A percentile compares a stretch with the other conserved stretches of the same genome.
Evolutionary conservation across 2,888 invertebrate species (phyloP).

Genomic region (Omphaloscelis lunosa): DNA sequence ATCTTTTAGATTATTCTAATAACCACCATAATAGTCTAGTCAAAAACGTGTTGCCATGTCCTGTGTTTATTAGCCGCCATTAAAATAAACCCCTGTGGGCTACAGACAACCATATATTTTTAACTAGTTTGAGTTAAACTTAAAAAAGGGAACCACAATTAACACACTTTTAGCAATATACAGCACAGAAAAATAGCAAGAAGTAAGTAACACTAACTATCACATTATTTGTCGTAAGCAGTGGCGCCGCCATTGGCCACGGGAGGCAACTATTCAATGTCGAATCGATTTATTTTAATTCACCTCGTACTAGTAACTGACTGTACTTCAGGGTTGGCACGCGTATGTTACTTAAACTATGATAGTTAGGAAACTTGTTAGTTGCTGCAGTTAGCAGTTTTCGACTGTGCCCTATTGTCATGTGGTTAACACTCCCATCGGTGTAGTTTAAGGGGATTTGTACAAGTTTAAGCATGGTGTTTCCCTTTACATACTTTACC

Average conservation of each 20-base stretch:
- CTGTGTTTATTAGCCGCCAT: not conserved
- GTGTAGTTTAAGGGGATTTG: not conserved
- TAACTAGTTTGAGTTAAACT: not conserved
- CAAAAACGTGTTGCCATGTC: not conserved
- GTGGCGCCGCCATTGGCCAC: slow-evolving; percentile 26
- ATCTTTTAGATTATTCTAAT: not conserved
- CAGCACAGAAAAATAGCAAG: slow-evolving; percentile 10
- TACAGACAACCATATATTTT: not conserved
- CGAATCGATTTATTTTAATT: slow-evolving; percentile 80
- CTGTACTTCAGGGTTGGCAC: slow-evolving; percentile 53
- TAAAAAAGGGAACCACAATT: not conserved
- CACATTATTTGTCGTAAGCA: slow-evolving; percentile 52
- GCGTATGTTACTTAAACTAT: not conserved
- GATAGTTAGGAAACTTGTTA: slow-evolving; percentile 17
- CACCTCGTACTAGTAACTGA: slow-evolving; percentile 62
- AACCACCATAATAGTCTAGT: not conserved
- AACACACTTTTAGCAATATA: not conserved
- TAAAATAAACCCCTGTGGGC: not conserved
- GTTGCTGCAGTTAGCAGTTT: slow-evolving; percentile 23
- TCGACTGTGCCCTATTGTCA: not conserved
- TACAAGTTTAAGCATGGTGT: not conserved
- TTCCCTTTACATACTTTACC: not conserved
- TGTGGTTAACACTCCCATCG: not conserved
- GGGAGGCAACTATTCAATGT: slow-evolving; percentile 75
- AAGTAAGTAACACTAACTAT: slow-evolving; percentile 26